These are phyloP conservation scores for Andrena trimmerana DNA, from an alignment of 2,888 invertebrate genomes.

Conservation along the genomic window DNA sequence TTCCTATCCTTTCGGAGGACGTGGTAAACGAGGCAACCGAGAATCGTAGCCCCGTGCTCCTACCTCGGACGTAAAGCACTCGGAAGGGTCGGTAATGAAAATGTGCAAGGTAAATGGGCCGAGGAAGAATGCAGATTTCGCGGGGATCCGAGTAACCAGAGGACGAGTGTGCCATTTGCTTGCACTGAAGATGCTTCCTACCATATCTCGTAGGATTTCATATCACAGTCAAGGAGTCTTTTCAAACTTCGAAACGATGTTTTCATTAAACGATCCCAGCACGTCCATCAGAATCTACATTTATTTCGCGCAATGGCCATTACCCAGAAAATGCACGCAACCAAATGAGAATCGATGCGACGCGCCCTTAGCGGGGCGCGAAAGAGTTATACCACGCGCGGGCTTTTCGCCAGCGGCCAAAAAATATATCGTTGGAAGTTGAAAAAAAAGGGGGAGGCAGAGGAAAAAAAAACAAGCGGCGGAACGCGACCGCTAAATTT, in stretches of 20 bases:
- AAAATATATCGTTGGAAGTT: constrained; percentile 29
- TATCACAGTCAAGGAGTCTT: neutral
- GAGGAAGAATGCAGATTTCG: constrained; percentile 32
- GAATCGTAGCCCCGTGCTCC: neutral
- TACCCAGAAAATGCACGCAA: neutral
- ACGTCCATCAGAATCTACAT: neutral
- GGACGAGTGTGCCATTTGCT: constrained; percentile 58
- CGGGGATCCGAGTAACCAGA: constrained; percentile 19
- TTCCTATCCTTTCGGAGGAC: neutral
- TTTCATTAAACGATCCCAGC: neutral
- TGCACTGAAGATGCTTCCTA: constrained; percentile 29
- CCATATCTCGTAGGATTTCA: constrained; percentile 7
- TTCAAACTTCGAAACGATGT: neutral
- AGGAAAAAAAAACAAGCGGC: constrained; percentile 32
- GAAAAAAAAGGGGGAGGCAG: neutral
- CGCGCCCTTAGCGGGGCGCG: constrained; percentile 22
- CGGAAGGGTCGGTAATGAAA: constrained; percentile 38
- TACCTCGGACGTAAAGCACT: constrained; percentile 9
- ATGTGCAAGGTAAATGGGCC: constrained; percentile 41
- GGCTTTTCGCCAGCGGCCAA: constrained; percentile 21
- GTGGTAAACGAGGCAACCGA: neutral
- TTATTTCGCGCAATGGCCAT: neutral
- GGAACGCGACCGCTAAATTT: constrained; percentile 73
- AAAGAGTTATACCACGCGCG: constrained; percentile 41
- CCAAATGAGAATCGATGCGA: constrained; percentile 15